phyloP scores from a whole-genome alignment of 2,797 vertebrate species.

The Cirrhinus mrigala region DNA sequence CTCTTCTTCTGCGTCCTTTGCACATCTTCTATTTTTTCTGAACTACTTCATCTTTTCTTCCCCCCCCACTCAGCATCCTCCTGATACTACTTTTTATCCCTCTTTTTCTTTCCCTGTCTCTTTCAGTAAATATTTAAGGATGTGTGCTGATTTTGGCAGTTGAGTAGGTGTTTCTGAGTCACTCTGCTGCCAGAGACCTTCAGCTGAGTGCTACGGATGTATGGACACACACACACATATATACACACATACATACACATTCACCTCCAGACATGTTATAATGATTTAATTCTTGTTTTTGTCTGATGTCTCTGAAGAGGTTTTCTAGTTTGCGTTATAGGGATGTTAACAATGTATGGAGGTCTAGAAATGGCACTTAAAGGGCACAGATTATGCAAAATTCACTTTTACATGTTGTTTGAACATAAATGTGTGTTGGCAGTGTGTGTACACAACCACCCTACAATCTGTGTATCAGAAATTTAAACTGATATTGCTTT shows the following conservation, averaged over 20 bases:
- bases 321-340: background rate
- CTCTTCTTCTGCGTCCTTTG: conserved; percentile 47
- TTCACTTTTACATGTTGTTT: no score
- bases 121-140: conserved; percentile 67
- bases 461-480: no score
- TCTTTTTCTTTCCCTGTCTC: background rate
- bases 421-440: no score
- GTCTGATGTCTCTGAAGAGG: background rate
- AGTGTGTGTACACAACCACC: no score
- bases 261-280: background rate
- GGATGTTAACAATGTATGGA: background rate
- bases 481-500: no score
- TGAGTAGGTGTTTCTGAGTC: conserved; percentile 37
- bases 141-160: conserved; percentile 56
- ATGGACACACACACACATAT: conserved; percentile 18
- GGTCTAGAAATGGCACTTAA: background rate
- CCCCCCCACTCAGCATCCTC: conserved; percentile 23
- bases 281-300: background rate
- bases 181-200: conserved; percentile 27
- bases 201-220: background rate
- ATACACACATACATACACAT: conserved; percentile 18
- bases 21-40: conserved; percentile 36
- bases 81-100: conserved; percentile 48
- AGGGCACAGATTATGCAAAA: no score
- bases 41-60: conserved; percentile 43